These are phyloP conservation scores for Oikopleura dioica DNA, from an alignment of 23 tunicate genomes.

Conservation along the genomic window DNA sequence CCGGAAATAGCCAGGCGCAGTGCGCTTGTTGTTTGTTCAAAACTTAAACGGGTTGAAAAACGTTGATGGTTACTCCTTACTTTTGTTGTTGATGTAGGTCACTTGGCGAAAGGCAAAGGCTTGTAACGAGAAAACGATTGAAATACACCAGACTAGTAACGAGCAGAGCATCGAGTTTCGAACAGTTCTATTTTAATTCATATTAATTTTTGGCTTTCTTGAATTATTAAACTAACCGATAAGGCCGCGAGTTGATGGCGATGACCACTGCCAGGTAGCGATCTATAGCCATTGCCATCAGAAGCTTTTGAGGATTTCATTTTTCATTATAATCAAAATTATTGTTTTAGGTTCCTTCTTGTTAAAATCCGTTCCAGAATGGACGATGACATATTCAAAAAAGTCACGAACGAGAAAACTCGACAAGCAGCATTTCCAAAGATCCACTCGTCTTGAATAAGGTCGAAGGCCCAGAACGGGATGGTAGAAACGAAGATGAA, in stretches of 20 bases:
- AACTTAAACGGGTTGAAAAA: background rate
- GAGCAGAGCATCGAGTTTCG: background rate
- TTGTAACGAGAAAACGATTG: background rate
- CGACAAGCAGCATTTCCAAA: slow-evolving; percentile 59
- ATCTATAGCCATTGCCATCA: slow-evolving; percentile 67
- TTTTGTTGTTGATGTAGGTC: background rate
- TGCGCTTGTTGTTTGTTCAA: background rate
- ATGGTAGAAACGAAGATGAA: slow-evolving; percentile 48
- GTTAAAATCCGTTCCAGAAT: background rate
- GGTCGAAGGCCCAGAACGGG: slow-evolving; percentile 61
- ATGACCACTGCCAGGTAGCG: slow-evolving; percentile 56
- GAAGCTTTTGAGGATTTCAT: slow-evolving; percentile 15
- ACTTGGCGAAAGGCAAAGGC: background rate
- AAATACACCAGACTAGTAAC: background rate
- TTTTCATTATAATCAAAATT: background rate
- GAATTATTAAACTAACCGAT: no score
- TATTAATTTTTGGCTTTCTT: no score
- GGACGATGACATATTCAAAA: slow-evolving; percentile 21
- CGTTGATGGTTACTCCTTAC: background rate
- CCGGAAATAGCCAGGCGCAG: background rate
- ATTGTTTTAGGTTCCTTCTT: background rate
- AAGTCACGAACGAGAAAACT: slow-evolving; percentile 34
- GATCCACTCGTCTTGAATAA: slow-evolving; percentile 18
- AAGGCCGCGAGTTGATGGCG: slow-evolving; percentile 20
- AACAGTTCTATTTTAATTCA: background rate